These are phyloP conservation scores for Astyanax mexicanus DNA, from an alignment of 2,797 vertebrate species.

Conservation along the genomic window DNA sequence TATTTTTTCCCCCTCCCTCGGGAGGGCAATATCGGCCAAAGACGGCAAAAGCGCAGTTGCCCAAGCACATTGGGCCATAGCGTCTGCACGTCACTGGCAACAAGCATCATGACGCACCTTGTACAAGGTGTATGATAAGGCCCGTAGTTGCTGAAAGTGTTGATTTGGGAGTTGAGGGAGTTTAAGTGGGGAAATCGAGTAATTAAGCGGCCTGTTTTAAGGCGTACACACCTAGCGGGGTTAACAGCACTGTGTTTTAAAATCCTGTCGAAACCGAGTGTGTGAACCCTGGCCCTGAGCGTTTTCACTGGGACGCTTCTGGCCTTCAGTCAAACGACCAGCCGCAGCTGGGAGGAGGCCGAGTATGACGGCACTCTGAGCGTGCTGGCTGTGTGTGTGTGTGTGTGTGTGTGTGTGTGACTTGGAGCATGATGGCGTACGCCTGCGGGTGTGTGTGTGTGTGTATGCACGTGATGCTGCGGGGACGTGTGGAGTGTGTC, in stretches of 20 bases:
- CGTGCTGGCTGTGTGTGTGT: constrained; percentile 2
- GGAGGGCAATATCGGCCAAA: too few relatives aligned
- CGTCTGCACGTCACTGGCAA: too few relatives aligned
- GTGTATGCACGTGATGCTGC: constrained; percentile 43
- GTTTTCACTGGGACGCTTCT: neutral
- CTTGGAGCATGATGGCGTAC: constrained; percentile 41
- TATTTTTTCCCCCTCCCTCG: too few relatives aligned
- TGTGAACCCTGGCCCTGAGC: neutral
- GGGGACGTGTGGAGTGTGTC: constrained; percentile 40
- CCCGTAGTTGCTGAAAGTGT: too few relatives aligned
- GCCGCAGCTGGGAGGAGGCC: neutral
- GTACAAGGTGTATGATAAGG: too few relatives aligned
- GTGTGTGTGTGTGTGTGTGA: constrained; percentile 16
- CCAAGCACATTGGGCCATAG: too few relatives aligned
- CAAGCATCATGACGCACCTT: too few relatives aligned
- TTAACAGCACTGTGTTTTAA: neutral
- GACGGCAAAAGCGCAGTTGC: too few relatives aligned
- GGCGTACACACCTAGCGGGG: neutral
- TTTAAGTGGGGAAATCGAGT: too few relatives aligned
- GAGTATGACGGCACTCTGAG: neutral
- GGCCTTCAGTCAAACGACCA: constrained; percentile 1
- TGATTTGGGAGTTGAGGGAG: too few relatives aligned
- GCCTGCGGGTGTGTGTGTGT: constrained; percentile 45
- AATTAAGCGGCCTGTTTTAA: too few relatives aligned
- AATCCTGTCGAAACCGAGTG: neutral